A percentile compares a stretch with the other conserved stretches of the same genome.
phyloP scores from a whole-genome alignment of 2,888 invertebrate species.

The Cephus runcator region DNA sequence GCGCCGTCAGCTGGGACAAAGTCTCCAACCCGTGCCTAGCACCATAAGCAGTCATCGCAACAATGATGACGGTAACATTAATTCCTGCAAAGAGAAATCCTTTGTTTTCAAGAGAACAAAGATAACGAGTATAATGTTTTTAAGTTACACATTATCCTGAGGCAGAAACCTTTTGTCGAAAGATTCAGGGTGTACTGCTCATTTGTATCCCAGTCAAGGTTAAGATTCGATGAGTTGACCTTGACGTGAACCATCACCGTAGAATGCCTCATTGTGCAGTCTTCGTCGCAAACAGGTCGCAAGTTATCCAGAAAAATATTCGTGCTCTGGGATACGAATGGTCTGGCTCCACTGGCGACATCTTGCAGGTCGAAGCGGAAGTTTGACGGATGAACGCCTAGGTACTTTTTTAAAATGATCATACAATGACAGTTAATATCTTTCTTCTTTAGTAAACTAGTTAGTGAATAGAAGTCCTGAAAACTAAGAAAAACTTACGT shows the following conservation, averaged over 20 bases:
- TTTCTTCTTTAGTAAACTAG: background rate
- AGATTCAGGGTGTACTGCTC: conserved; percentile 76
- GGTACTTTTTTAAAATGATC: conserved; percentile 23
- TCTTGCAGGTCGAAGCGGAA: conserved; percentile 21
- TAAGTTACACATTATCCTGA: background rate
- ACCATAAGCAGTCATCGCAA: conserved; percentile 75
- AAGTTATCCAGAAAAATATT: conserved; percentile 70
- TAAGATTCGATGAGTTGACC: conserved; percentile 66
- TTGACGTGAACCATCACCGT: conserved; percentile 71
- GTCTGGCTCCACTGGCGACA: conserved; percentile 52
- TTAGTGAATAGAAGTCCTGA: background rate
- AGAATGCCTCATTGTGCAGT: conserved; percentile 66
- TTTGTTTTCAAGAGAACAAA: background rate
- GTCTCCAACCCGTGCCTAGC: conserved; percentile 83
- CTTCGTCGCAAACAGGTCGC: conserved; percentile 70
- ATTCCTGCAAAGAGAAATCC: conserved; percentile 58
- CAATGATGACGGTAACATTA: conserved; percentile 69
- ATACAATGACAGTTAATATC: background rate
- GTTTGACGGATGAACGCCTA: conserved; percentile 26
- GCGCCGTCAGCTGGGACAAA: conserved; percentile 75
- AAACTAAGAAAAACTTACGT: conserved; percentile 31
- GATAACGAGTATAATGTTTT: background rate
- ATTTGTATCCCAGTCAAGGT: conserved; percentile 75
- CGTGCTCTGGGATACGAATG: conserved; percentile 70
- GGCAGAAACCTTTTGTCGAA: conserved; percentile 67